Base-by-base conservation (phyloP, 2,113 vertebrate genomes). In the Cheirogaleus medius region DNA sequence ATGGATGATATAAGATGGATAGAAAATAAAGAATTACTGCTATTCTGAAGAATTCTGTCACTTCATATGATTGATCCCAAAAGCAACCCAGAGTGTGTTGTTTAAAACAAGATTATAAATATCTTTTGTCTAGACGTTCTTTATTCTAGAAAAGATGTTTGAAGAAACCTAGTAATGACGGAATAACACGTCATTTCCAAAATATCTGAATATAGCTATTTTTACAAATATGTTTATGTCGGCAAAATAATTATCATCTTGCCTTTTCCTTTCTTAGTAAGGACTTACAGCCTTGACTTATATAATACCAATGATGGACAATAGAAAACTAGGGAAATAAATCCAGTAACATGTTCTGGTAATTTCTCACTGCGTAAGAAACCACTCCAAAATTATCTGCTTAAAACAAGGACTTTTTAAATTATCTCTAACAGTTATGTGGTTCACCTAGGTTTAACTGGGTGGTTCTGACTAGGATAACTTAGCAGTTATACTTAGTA, bases 21-120 rank as follows among this genome's bases (percentile, higher is more conserved):
- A 82, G 44, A 92, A 37, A 90, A 93, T 77, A 64, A 81, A 58
- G 66, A 94, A 66, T 60, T 11, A 91, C 71, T 77, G 52, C 44
- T 86, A 64, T 84, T 77, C 49, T 66, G 39, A 95, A 82, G 37
- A 96, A 86, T 96, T 29, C 34, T 95, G 83, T 17, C 29, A 95
- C 74, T 89, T 85, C 52, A 60, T 89, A 54, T 83, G 68, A 74
- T 82, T 92, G 58, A 93, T 95, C 27, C 15, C 73, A 86, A 77
- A 87, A 60, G 44, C 20, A 93, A 94, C 25, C 14, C 44, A 60
- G 37, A 76, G 52, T 69, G 20, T 73, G 34, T 69, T 84, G 25
- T 95, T 96, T 96, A 58, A 89, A 95, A 76, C 8, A 91, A 69
- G 21, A 34, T 94, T 86, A 64, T 68, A 89, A 69, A 81, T 93